Conservation (phyloP, 2,797 vertebrate species). For the Enteromius anoplus region DNA sequence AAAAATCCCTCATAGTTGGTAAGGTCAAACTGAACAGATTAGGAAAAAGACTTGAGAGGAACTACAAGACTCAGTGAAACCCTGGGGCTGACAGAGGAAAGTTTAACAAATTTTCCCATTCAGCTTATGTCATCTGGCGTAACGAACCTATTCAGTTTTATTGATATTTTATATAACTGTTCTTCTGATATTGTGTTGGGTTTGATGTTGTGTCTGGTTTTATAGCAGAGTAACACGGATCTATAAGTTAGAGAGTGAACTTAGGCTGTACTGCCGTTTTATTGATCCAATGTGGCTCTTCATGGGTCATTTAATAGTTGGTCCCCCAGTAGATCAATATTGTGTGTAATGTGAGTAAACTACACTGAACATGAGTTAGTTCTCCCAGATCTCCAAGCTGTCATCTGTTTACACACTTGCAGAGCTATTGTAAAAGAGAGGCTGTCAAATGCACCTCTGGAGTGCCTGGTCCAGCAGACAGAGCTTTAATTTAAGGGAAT, state of each 20-base stretch:
- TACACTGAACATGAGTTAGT: not conserved
- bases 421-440: constrained; percentile 33
- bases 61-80: not conserved
- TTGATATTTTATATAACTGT: not conserved
- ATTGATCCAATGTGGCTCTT: constrained; percentile 21
- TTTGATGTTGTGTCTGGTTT: not conserved
- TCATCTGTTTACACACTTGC: constrained; percentile 33
- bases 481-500: constrained; percentile 47
- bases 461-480: constrained; percentile 37
- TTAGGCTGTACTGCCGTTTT: not conserved
- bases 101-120: not conserved
- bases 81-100: not conserved
- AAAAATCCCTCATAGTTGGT: not conserved
- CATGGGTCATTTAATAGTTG: not conserved
- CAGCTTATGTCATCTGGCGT: not conserved
- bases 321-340: not conserved
- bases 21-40: not conserved
- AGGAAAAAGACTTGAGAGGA: not conserved
- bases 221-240: not conserved
- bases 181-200: not conserved
- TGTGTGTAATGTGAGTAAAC: constrained; percentile 19
- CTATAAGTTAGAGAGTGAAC: not conserved
- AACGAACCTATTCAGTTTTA: not conserved
- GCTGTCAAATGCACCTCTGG: constrained; percentile 33
- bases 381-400: constrained; percentile 13